phyloP scores from a whole-genome alignment of 2,888 invertebrate species.

The Dioctria linearis region DNA sequence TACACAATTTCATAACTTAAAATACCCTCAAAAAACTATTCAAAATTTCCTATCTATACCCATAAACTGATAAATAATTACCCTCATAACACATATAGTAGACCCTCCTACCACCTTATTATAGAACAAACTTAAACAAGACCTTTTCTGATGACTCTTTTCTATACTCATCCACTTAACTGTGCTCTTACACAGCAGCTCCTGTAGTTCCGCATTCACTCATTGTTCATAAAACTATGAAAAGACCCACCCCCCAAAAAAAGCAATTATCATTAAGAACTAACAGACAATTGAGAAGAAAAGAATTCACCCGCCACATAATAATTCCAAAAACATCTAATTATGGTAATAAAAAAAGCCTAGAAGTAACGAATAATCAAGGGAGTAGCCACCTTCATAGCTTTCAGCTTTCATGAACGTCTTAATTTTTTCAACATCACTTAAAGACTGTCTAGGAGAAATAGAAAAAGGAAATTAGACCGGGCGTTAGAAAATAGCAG shows the following conservation, averaged over 20 bases:
- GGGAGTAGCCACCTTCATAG: slow-evolving; percentile 35
- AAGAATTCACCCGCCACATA: slow-evolving; percentile 32
- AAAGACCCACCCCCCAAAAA: neutral
- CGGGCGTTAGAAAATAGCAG: neutral
- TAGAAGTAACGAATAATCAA: slow-evolving; percentile 44
- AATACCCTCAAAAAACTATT: too few relatives aligned
- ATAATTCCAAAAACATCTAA: slow-evolving; percentile 47
- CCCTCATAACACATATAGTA: too few relatives aligned
- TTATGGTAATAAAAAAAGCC: slow-evolving; percentile 47
- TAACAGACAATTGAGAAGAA: slow-evolving; percentile 15
- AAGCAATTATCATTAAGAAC: slow-evolving; percentile 29
- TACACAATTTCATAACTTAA: too few relatives aligned
- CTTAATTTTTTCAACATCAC: slow-evolving; percentile 52
- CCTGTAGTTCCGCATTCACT: slow-evolving; percentile 16
- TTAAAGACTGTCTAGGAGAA: neutral
- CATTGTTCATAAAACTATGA: slow-evolving; percentile 22
- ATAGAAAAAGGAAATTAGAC: neutral
- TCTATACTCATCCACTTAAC: neutral
- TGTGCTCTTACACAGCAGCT: neutral
- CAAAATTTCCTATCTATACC: too few relatives aligned
- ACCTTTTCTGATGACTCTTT: neutral
- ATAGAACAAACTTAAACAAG: too few relatives aligned
- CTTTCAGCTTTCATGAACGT: slow-evolving; percentile 40
- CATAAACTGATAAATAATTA: too few relatives aligned
- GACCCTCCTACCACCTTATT: too few relatives aligned